Evolutionary conservation across 1,140 invertebrate genomes (phyloP).

Genomic region (Thereuonema tuberculata): DNA sequence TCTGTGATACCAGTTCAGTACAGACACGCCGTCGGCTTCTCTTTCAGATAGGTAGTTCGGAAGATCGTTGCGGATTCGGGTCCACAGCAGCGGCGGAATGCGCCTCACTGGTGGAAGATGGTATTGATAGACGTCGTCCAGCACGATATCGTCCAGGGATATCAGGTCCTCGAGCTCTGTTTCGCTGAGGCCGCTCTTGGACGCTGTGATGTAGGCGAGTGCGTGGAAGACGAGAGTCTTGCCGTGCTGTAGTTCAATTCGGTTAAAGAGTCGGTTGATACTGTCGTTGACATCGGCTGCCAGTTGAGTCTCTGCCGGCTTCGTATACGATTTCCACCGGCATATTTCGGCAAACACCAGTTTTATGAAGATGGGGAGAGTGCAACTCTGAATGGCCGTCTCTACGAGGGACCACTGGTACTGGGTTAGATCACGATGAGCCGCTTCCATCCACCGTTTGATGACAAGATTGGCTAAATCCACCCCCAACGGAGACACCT

Average conservation of each 20-base stretch:
- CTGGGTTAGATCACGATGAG: conserved; percentile 69
- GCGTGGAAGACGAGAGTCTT: conserved; percentile 84
- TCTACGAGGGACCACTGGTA: conserved; percentile 90
- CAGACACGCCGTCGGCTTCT: conserved; percentile 92
- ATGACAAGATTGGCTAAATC: conserved; percentile 87
- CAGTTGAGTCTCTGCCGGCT: conserved; percentile 76
- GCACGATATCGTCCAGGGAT: conserved; percentile 79
- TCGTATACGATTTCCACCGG: conserved; percentile 91
- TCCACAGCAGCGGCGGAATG: conserved; percentile 92
- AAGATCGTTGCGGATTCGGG: conserved; percentile 82
- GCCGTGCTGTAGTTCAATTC: conserved; percentile 81
- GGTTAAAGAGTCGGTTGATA: conserved; percentile 91
- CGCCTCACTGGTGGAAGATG: conserved; percentile 87
- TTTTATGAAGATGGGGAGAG: conserved; percentile 93
- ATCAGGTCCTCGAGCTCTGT: conserved; percentile 89
- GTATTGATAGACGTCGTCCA: conserved; percentile 98
- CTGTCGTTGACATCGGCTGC: conserved; percentile 93
- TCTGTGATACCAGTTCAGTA: conserved; percentile 94
- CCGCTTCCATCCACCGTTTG: conserved; percentile 87
- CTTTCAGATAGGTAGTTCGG: conserved; percentile 91
- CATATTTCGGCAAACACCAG: conserved; percentile 92
- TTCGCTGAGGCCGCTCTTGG: conserved; percentile 80
- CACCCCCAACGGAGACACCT: conserved; percentile 53
- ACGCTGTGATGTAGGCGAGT: conserved; percentile 84
- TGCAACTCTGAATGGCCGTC: conserved; percentile 80